Evolutionary conservation across 2,888 invertebrate species (phyloP).

Genomic region (Nemurella pictetii): DNA sequence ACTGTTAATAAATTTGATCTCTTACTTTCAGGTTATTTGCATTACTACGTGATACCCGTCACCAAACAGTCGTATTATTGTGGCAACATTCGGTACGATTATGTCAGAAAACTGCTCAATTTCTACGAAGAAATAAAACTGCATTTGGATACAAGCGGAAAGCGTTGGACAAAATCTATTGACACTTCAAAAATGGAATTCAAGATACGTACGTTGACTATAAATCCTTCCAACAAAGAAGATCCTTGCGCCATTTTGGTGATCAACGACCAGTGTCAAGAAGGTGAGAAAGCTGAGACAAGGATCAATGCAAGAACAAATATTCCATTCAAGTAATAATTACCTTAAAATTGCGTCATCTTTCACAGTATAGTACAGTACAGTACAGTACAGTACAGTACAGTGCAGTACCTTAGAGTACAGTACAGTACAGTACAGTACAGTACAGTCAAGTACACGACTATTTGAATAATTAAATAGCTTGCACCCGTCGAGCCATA

Average conservation of each 20-base stretch:
- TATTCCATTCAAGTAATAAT: too few species aligned
- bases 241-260: constrained; percentile 14
- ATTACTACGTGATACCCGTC: constrained; percentile 25
- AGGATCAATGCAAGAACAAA: too few species aligned
- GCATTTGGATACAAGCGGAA: constrained; percentile 62
- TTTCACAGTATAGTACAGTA: too few species aligned
- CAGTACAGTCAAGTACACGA: too few species aligned
- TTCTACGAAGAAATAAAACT: constrained; percentile 62
- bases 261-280: constrained; percentile 14
- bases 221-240: constrained; percentile 1
- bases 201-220: constrained; percentile 38
- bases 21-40: constrained; percentile 17
- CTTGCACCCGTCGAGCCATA: too few species aligned
- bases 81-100: constrained; percentile 54
- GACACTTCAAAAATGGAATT: constrained; percentile 43
- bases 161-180: constrained; percentile 57
- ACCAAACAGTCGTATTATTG: constrained; percentile 7
- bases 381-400: too few species aligned
- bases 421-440: too few species aligned
- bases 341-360: too few species aligned
- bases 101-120: constrained; percentile 58
- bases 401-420: constrained; percentile 51
- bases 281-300: too few species aligned
- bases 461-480: too few species aligned
- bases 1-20: not conserved